A percentile compares a stretch with the other conserved stretches of the same genome.
phyloP scores from a whole-genome alignment of 2,888 invertebrate species.

The Apoderus coryli region DNA sequence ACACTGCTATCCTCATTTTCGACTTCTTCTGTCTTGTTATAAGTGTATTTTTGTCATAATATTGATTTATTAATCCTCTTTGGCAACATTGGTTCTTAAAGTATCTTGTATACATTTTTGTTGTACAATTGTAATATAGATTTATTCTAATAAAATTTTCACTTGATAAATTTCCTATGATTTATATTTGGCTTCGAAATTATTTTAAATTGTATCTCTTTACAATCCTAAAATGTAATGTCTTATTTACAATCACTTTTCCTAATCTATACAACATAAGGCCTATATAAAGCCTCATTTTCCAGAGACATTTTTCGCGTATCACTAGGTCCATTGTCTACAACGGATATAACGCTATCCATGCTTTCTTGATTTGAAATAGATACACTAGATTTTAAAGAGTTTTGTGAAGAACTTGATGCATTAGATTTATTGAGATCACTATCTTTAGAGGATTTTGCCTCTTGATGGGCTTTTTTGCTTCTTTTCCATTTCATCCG shows the following conservation, averaged over 20 bases:
- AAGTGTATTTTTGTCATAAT: too few relatives aligned
- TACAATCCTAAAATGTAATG: too few relatives aligned
- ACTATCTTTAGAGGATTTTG: conserved; percentile 40
- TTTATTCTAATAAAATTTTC: too few relatives aligned
- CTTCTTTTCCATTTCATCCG: conserved; percentile 99
- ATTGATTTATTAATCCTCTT: too few relatives aligned
- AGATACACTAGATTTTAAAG: conserved; percentile 16
- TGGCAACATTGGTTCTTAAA: too few relatives aligned
- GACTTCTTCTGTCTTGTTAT: too few relatives aligned
- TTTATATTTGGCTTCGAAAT: too few relatives aligned
- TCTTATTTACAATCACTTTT: conserved; percentile 15
- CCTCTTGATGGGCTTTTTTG: conserved; percentile 87
- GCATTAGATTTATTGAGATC: conserved; percentile 21
- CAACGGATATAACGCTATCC: conserved; percentile 16
- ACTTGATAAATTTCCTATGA: too few relatives aligned
- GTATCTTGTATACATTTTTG: too few relatives aligned
- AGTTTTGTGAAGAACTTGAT: conserved; percentile 17
- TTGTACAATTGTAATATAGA: too few relatives aligned
- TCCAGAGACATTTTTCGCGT: conserved; percentile 25
- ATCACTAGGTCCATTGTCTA: conserved; percentile 17
- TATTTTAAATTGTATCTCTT: too few relatives aligned
- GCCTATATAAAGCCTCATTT: conserved; percentile 34
- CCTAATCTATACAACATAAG: conserved; percentile 37
- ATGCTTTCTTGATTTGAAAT: conserved; percentile 17
- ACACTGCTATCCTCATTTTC: too few relatives aligned